Base-by-base conservation (phyloP, 2,113 vertebrate genomes). In the Cyrtonyx montezumae region DNA sequence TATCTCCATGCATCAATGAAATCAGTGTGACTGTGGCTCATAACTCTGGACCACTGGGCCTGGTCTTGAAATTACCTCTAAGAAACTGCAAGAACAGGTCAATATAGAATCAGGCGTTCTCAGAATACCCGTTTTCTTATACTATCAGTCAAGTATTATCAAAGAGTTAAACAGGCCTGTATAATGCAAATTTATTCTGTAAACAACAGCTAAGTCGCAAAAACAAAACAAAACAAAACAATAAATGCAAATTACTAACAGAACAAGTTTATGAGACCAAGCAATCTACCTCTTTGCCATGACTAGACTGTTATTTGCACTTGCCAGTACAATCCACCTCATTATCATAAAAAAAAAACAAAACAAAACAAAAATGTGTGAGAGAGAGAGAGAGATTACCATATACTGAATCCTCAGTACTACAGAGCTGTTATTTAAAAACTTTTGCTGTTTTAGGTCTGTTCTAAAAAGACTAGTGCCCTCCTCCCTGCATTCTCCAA, bases 131-230 rank as follows among this genome's bases (percentile, higher is more conserved):
- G 11, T 6, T 83, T 83, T 22, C 3, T 58, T 42, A 30, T 66
- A 55, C 36, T 71, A 43, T 26, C 76, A 45, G 8, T 37, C 71
- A 12, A 26, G n/a, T 61, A 65, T 56, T 37, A 49, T 42, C n/a
- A 1, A n/a, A 28, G 53, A 75, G 23, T 19, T 2, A 11, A 36
- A 40, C 20, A 67, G 43, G 4, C 2, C 74, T 42, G 36, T 48
- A 53, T 36, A 37, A 82, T 32, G 78, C 69, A 79, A 88, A 69
- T 5, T 11, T 68, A 49, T 79, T 91, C 90, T 65, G 51, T 67
- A 90, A 93, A 66, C 56, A 90, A 53, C 40, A 81, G 28, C 76
- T 81, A 43, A 94, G 53, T 90, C 79, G 88, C 22, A 56, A 40
- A 40, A 37, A 37, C 37, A 37, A 40, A 40, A 40, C 40, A 40